phyloP scores from a whole-genome alignment of 2,113 vertebrate species.

The Glaucidium brasilianum region DNA sequence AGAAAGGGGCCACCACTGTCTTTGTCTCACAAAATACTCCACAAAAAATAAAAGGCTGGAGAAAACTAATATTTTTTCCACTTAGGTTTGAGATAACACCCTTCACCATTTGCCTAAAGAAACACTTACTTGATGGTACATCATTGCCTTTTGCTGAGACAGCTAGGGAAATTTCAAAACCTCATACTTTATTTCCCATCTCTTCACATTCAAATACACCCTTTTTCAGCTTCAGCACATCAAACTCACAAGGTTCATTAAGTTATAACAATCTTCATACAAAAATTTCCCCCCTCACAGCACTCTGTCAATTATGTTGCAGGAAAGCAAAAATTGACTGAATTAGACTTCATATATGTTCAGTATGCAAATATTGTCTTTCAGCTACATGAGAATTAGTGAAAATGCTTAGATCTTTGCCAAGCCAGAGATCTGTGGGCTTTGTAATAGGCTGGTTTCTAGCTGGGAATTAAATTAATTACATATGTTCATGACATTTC shows the following conservation, averaged over 20 bases:
- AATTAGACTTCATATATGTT: background rate
- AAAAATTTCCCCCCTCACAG: background rate
- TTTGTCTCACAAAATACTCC: background rate
- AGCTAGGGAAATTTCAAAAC: conserved; percentile 14
- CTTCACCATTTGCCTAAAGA: background rate
- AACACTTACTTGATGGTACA: background rate
- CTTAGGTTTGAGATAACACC: background rate
- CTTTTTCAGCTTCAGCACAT: background rate
- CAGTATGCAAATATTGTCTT: background rate
- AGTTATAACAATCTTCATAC: background rate
- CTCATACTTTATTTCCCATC: background rate
- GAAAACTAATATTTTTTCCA: background rate
- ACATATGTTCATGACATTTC: background rate
- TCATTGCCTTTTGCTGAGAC: background rate
- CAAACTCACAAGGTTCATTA: conserved; percentile 1
- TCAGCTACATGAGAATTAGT: background rate
- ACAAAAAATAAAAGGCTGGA: background rate
- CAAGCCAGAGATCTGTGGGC: background rate
- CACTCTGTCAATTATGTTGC: background rate
- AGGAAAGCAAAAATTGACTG: background rate
- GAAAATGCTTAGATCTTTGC: background rate
- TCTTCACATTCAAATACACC: background rate
- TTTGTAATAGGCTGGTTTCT: background rate
- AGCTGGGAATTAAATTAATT: background rate
- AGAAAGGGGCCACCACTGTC: background rate